Percentiles rank a stretch among this genome's conserved stretches.
Evolutionary conservation across 2,113 vertebrate genomes (phyloP).

Genomic region (Clarias macrocephalus): DNA sequence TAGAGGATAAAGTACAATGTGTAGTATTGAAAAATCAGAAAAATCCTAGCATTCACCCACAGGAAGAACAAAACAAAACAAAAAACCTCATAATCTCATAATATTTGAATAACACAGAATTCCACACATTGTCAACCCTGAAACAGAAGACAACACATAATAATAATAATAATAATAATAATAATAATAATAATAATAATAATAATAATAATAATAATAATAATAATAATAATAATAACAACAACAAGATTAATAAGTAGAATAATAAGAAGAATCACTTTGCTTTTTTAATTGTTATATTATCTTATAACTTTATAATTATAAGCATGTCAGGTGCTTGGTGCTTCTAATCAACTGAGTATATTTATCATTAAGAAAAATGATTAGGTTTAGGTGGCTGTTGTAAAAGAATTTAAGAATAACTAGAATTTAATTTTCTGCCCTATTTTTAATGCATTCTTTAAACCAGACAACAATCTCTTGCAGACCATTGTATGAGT

Average conservation of each 20-base stretch:
- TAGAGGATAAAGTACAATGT: not conserved
- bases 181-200: too few relatives aligned
- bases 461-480: not conserved
- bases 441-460: not conserved
- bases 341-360: not conserved
- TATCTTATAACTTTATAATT: not conserved
- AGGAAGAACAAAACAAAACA: not conserved
- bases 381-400: not conserved
- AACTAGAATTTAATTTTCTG: not conserved
- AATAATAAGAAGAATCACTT: not conserved
- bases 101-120: not conserved
- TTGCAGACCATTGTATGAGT: not conserved
- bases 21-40: not conserved
- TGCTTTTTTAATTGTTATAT: not conserved
- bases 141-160: not conserved
- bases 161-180: too few relatives aligned
- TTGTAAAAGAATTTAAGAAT: not conserved
- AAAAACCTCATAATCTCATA: not conserved
- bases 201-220: too few relatives aligned
- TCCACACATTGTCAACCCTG: not conserved
- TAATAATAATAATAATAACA: too few relatives aligned
- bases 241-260: too few relatives aligned
- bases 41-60: slow-evolving; percentile 16
- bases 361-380: not conserved
- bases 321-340: not conserved